Percentiles rank a stretch among this genome's conserved stretches.
These are phyloP conservation scores for Erebia epiphron DNA, from an alignment of 2,888 invertebrate species.

Conservation along the genomic window DNA sequence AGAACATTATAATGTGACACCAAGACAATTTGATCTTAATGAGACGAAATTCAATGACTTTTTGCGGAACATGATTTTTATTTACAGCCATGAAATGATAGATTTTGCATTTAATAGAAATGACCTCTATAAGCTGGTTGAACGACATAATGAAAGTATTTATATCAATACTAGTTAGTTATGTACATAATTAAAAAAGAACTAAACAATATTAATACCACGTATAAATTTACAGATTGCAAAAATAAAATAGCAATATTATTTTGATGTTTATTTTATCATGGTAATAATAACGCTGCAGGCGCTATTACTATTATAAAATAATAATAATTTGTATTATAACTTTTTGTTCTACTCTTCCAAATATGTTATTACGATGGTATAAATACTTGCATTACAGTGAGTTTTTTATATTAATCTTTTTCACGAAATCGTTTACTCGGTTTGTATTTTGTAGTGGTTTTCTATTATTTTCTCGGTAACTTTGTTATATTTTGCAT, in stretches of 20 bases:
- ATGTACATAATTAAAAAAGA: not conserved
- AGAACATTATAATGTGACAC: slow-evolving; percentile 69
- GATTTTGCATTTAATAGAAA: slow-evolving; percentile 5
- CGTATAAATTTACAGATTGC: not conserved
- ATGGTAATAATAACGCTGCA: not conserved
- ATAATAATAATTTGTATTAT: not conserved
- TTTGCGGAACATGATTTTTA: slow-evolving; percentile 54
- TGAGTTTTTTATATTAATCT: not conserved
- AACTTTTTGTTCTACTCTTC: too few species aligned
- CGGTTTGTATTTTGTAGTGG: not conserved
- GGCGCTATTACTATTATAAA: not conserved
- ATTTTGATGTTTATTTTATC: not conserved
- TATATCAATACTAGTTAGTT: too few species aligned
- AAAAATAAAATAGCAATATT: slow-evolving; percentile 4
- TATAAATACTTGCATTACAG: not conserved
- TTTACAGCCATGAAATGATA: slow-evolving; percentile 60
- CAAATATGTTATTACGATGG: too few species aligned
- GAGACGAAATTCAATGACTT: slow-evolving; percentile 44
- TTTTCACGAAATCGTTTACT: not conserved
- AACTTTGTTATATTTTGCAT: not conserved
- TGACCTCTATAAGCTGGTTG: not conserved
- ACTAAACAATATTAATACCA: not conserved
- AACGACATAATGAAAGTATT: not conserved
- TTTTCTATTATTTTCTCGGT: not conserved
- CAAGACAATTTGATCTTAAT: slow-evolving; percentile 67